These are phyloP conservation scores for Caenorhabditis latens DNA, from an alignment of 1,140 invertebrate species.

Conservation along the genomic window DNA sequence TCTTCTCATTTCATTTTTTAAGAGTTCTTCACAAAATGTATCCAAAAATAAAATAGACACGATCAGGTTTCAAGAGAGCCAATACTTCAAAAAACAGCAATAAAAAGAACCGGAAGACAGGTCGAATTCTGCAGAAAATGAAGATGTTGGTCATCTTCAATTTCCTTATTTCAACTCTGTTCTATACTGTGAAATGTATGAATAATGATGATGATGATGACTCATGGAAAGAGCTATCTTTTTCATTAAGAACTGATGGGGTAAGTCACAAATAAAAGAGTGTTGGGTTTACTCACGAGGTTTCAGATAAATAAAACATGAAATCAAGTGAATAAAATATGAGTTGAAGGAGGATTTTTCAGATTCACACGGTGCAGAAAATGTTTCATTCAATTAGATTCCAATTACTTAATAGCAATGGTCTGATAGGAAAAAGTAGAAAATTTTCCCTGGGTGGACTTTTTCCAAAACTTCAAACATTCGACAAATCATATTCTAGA, in stretches of 20 bases:
- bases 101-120: slow-evolving; percentile 3
- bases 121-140: neutral
- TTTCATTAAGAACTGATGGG: slow-evolving; percentile 22
- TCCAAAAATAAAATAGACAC: slow-evolving; percentile 19
- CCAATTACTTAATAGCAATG: no score
- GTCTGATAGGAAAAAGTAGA: no score
- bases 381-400: no score
- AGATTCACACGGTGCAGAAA: no score
- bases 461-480: no score
- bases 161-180: neutral
- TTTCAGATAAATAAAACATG: no score
- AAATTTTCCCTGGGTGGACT: no score
- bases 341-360: no score
- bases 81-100: slow-evolving; percentile 26
- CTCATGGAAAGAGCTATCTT: slow-evolving; percentile 25
- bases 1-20: neutral
- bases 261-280: neutral
- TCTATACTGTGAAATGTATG: neutral
- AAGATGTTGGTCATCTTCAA: slow-evolving; percentile 7
- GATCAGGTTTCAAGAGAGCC: slow-evolving; percentile 11
- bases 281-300: neutral
- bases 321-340: no score
- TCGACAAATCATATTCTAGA: no score
- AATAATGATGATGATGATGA: slow-evolving; percentile 16
- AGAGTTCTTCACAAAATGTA: neutral